Base-by-base conservation (phyloP, 2,797 vertebrate genomes). In the Centropyge bicolor region DNA sequence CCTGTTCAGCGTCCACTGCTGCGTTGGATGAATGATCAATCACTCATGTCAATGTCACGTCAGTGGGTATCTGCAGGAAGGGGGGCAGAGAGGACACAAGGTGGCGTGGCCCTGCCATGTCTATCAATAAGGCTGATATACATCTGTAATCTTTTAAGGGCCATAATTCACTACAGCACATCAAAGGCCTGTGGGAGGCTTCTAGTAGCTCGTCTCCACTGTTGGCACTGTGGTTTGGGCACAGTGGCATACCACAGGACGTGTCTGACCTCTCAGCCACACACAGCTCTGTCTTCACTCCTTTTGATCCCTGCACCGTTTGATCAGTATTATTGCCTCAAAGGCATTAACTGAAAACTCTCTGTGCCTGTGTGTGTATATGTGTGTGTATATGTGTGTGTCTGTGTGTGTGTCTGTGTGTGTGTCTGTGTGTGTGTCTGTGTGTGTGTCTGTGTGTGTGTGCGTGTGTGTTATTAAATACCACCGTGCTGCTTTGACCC, bases 281-380 rank as follows among this genome's bases (percentile, higher is more conserved):
- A 74, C 86, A 43, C 60, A 43, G 74, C 77, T 86, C 90, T 90
- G 79, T 92, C 92, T 74, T 83, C 84, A 75, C 81, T 87, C 76
- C 88, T 83, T 84, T 92, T 92, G 94, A 94, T 93, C 92, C 74
- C 59, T 63, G 63, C 72, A 61, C 74, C 22, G 61, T 94, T 89
- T 93, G 92, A 93, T 93, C 86, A 89, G 83, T 86, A 86, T 91
- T 90, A 91, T 87, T 91, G 86, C 86, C 90, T 92, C 87, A 89
- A 87, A 94, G 88, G 88, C 90, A 86, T 94, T 88, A 93, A 88
- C 89, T 91, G 91, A 90, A 93, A 94, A 79, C 52, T 31, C 85
- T 78, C 59, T 65, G 74, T 75, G 55, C 11, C 3, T 16, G n/a
- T 62, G 63, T 24, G 17, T 36, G 31, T 14, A 1, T 65, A 31